Evolutionary conservation across 1,140 invertebrate species (phyloP), one percentile per base, ranked within the genome.

Genomic region (Psilanteris sp.): DNA sequence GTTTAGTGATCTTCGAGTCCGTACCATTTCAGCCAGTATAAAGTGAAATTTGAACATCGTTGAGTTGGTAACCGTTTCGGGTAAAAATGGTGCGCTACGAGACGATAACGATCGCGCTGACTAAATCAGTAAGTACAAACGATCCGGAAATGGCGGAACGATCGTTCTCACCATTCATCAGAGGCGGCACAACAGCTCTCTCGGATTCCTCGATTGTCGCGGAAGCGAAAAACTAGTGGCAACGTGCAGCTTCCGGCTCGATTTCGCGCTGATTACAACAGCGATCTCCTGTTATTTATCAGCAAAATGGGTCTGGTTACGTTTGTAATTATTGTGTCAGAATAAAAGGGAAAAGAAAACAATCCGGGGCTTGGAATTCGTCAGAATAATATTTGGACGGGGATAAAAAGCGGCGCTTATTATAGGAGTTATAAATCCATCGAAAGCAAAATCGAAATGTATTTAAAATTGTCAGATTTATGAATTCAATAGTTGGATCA

Each of bases 161-260:
- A 0, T 34, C 36, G 41, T 72, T 72, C 68, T 72, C 68, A 72
- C 68, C 39, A 57, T 72, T 72, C 57, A 55, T 64, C 57, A 64
- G 44, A 43, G 37, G 14, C 36, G 24, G 32, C 27, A 22, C 37
- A 52, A 52, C 46, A 32, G 41, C 32, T 39, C 24, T 50, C 59
- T 32, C 26, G 36, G 55, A 61, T 34, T 36, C 54, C 36, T 43
- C 54, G 44, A 70, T 54, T 66, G 61, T 54, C 46, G 37, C 61
- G 48, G 48, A 66, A 66, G 61, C 61, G 48, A 54, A 66, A 52
- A 66, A 66, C 9, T 43, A 27, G 36, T 54, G 61, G 48, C 61
- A 66, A 66, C 48, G 15, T 9, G 37, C 10, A 9, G 26, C 44
- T 52, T 64, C 59, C 59, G 44, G 31, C 27, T 64, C 46, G 59